phyloP scores from a whole-genome alignment of 1,140 invertebrate genomes.

The Drosophila bifasciata region DNA sequence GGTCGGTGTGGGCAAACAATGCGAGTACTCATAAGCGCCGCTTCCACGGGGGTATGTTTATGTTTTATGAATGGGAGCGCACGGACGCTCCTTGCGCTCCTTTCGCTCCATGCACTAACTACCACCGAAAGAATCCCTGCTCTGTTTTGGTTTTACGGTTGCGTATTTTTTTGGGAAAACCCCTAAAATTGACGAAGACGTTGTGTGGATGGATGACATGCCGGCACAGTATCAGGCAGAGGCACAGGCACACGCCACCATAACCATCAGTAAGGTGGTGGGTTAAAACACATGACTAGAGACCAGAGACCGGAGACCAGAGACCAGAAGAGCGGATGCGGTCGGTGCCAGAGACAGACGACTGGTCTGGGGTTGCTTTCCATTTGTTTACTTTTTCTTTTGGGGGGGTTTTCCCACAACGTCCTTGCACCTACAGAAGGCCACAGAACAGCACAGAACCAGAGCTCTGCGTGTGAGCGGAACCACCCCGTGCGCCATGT shows the following conservation, averaged over 20 bases:
- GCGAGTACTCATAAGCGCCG: no score
- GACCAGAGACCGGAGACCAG: constrained; percentile 34
- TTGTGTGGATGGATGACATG: constrained; percentile 80
- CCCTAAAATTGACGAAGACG: constrained; percentile 80
- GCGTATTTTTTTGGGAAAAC: constrained; percentile 65
- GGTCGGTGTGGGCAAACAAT: constrained; percentile 48
- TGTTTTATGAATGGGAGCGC: constrained; percentile 78
- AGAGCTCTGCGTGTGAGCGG: constrained; percentile 63
- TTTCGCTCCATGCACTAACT: constrained; percentile 52
- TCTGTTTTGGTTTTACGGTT: constrained; percentile 72
- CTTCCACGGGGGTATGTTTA: constrained; percentile 71
- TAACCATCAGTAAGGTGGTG: constrained; percentile 51
- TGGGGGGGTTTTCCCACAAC: constrained; percentile 68
- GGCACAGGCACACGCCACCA: constrained; percentile 28
- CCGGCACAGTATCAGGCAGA: constrained; percentile 72
- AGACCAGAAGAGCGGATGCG: constrained; percentile 47
- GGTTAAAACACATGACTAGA: constrained; percentile 66
- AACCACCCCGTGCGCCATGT: constrained; percentile 81
- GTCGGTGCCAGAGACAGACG: constrained; percentile 49
- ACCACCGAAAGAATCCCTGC: constrained; percentile 63
- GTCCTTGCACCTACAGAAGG: constrained; percentile 79
- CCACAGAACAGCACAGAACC: constrained; percentile 12
- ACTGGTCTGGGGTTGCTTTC: constrained; percentile 58
- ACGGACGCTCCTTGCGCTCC: constrained; percentile 39
- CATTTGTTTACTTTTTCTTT: constrained; percentile 51